A percentile compares a stretch with the other conserved stretches of the same genome.
Conservation (phyloP, 2,113 vertebrate species). For the Hydropotes inermis region DNA sequence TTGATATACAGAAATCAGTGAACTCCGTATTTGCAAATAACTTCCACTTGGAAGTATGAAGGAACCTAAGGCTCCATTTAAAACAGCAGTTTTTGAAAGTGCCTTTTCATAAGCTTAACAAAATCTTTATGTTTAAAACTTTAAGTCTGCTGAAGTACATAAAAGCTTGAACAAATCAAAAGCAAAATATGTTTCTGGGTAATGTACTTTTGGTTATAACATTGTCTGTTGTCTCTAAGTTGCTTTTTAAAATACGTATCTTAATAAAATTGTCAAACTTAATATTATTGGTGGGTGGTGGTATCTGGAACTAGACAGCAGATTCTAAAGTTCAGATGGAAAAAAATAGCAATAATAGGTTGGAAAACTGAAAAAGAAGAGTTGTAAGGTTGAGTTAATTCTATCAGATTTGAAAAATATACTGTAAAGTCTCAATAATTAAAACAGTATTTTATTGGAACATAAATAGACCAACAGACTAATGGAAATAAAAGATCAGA, state of each 20-base stretch:
- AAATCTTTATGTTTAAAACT: background rate
- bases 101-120: background rate
- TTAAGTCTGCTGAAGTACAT: background rate
- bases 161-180: background rate
- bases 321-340: background rate
- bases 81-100: background rate
- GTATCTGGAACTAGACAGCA: background rate
- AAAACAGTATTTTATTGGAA: background rate
- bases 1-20: background rate
- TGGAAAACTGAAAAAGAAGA: background rate
- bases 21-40: background rate
- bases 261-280: background rate
- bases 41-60: background rate
- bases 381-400: background rate
- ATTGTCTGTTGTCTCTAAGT: background rate
- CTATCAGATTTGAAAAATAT: background rate
- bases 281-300: background rate
- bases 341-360: background rate
- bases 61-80: background rate
- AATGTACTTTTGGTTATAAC: background rate
- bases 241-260: background rate
- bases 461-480: background rate
- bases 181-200: background rate
- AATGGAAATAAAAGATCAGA: background rate
- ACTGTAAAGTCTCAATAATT: background rate